These are phyloP conservation scores for Tenthredo amoena DNA, from an alignment of 2,888 invertebrate genomes.

Conservation along the genomic window DNA sequence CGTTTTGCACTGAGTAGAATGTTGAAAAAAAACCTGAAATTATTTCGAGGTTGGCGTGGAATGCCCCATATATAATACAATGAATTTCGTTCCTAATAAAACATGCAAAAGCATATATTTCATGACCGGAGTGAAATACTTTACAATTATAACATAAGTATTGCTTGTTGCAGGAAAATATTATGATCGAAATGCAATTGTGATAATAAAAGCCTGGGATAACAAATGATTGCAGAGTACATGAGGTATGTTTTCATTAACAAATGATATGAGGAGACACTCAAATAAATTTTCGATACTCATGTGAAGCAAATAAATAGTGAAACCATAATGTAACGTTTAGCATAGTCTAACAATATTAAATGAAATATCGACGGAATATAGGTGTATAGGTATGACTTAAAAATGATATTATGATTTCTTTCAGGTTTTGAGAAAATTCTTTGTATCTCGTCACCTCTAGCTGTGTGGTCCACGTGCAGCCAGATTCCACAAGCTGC, in stretches of 20 bases:
- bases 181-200: neutral
- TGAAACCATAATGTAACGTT: constrained; percentile 1
- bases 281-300: neutral
- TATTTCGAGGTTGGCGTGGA: too few species aligned
- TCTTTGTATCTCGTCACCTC: constrained; percentile 81
- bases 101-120: constrained; percentile 3
- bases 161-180: neutral
- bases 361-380: neutral
- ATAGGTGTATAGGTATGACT: neutral
- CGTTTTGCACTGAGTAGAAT: too few species aligned
- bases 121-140: neutral
- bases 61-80: too few species aligned
- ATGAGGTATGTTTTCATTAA: neutral
- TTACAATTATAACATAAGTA: neutral
- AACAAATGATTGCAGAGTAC: neutral
- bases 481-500: constrained; percentile 91
- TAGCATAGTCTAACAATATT: neutral
- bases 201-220: neutral
- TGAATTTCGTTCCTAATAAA: neutral
- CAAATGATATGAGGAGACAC: neutral
- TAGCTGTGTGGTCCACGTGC: constrained; percentile 85
- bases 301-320: neutral
- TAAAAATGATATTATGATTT: constrained; percentile 30
- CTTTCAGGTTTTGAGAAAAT: constrained; percentile 49
- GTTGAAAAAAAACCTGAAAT: too few species aligned